These are phyloP conservation scores for Periparus ater DNA, from an alignment of 2,797 vertebrate genomes.

Conservation along the genomic window DNA sequence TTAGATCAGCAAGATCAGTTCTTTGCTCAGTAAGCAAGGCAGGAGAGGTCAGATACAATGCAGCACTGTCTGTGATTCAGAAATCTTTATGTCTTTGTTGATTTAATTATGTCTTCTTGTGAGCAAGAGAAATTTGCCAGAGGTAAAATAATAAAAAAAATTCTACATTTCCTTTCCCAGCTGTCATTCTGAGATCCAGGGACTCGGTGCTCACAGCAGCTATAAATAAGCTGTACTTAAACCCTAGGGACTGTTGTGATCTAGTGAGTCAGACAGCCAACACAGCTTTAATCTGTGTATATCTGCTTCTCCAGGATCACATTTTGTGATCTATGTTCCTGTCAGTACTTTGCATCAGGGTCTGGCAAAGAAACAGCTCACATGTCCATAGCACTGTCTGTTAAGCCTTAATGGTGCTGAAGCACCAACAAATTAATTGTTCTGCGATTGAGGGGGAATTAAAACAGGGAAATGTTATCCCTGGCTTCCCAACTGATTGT, in stretches of 20 bases:
- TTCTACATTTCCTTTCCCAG: background rate
- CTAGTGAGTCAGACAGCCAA: background rate
- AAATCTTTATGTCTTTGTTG: slow-evolving; percentile 13
- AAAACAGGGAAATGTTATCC: background rate
- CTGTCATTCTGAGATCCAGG: background rate
- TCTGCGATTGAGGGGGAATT: background rate
- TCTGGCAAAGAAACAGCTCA: background rate
- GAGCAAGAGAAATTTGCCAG: background rate
- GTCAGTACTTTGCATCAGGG: background rate
- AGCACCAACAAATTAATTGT: background rate
- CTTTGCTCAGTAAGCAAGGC: background rate
- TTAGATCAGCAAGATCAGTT: background rate
- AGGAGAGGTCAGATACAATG: background rate
- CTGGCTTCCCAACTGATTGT: background rate
- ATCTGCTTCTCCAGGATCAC: background rate
- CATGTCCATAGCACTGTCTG: background rate
- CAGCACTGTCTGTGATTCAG: background rate
- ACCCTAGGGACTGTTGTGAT: background rate
- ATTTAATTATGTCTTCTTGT: slow-evolving; percentile 25
- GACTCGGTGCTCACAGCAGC: background rate
- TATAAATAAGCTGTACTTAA: slow-evolving; percentile 30
- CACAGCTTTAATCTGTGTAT: slow-evolving; percentile 9
- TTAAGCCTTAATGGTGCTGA: background rate
- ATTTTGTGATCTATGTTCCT: background rate
- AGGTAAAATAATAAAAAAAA: background rate